These are phyloP conservation scores for Apodemus sylvaticus DNA, from an alignment of 2,113 vertebrate genomes.

Conservation along the genomic window DNA sequence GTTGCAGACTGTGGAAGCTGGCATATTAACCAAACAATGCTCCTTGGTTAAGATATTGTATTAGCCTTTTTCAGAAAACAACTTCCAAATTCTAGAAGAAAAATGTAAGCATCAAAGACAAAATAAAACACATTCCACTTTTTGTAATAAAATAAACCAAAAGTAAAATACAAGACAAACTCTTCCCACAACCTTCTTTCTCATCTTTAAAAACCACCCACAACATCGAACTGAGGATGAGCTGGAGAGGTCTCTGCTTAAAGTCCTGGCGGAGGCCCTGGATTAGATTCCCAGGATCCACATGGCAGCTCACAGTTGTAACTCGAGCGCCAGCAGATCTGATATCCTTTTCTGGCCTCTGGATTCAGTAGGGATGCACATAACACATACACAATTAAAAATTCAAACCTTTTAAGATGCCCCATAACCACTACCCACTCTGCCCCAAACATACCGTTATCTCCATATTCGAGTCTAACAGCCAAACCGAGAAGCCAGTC, in stretches of 20 bases:
- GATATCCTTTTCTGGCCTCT: neutral
- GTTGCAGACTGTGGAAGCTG: neutral
- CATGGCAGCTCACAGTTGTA: neutral
- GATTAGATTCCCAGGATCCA: neutral
- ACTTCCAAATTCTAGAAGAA: constrained; percentile 53
- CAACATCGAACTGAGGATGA: neutral
- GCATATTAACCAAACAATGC: constrained; percentile 34
- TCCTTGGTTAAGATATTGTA: constrained; percentile 2
- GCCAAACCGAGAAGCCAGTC: constrained; percentile 98
- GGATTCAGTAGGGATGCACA: neutral
- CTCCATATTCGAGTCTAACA: constrained; percentile 96
- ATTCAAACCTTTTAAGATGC: neutral
- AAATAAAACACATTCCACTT: neutral
- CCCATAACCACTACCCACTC: neutral
- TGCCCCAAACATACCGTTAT: constrained; percentile 89
- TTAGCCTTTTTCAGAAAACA: neutral
- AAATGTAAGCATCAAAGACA: constrained; percentile 37
- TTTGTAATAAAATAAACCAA: constrained; percentile 39
- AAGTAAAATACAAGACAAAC: neutral
- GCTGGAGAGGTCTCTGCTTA: neutral
- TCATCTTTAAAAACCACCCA: neutral
- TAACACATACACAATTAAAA: neutral
- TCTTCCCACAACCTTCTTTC: neutral
- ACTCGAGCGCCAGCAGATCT: neutral
- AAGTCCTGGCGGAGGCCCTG: neutral